Conservation (phyloP, 2,888 invertebrate species). For the Pandemis heparana region DNA sequence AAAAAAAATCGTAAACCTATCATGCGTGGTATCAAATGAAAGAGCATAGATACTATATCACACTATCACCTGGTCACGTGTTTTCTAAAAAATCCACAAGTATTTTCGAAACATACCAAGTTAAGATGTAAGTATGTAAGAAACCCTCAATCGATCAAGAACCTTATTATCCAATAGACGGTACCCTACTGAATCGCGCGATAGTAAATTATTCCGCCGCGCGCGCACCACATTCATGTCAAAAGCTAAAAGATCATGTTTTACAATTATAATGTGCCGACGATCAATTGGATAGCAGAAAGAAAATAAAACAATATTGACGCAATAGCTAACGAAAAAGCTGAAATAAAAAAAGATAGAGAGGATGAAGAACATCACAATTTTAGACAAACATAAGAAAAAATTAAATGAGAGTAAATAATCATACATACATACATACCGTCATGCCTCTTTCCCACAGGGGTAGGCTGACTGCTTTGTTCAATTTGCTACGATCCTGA, state of each 20-base stretch:
- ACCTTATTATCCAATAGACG: background rate
- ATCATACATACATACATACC: too few relatives aligned
- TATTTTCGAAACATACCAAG: too few relatives aligned
- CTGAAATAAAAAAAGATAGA: background rate
- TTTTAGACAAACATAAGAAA: background rate
- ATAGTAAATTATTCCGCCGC: conserved; percentile 33
- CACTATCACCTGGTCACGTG: too few relatives aligned
- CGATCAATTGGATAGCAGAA: conserved; percentile 18
- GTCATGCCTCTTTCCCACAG: too few relatives aligned
- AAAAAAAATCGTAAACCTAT: too few relatives aligned
- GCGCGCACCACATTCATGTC: conserved; percentile 45
- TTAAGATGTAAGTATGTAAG: too few relatives aligned
- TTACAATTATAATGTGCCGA: conserved; percentile 49
- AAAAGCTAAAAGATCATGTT: conserved; percentile 49
- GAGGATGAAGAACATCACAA: background rate
- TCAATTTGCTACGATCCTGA: too few relatives aligned
- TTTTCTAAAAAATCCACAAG: too few relatives aligned
- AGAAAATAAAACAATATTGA: background rate
- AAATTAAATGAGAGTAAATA: background rate
- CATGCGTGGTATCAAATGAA: too few relatives aligned
- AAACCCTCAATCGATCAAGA: background rate
- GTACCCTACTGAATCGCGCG: conserved; percentile 19
- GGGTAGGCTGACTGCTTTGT: too few relatives aligned
- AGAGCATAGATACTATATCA: too few relatives aligned
- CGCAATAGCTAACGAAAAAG: background rate